These are phyloP conservation scores for Spea bombifrons DNA, from an alignment of 2,113 vertebrate genomes.

Conservation along the genomic window DNA sequence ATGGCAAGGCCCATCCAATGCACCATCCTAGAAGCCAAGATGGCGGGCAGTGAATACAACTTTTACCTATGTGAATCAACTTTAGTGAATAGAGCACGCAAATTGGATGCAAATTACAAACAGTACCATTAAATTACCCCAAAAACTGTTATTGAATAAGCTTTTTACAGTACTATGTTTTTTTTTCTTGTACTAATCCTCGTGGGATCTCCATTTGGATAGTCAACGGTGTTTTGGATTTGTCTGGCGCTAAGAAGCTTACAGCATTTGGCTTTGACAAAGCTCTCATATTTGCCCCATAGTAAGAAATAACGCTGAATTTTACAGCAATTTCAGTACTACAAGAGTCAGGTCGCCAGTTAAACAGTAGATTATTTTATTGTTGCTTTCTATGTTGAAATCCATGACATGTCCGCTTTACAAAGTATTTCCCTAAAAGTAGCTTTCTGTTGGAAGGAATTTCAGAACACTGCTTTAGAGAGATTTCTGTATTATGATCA, in stretches of 20 bases:
- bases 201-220: slow-evolving; percentile 21
- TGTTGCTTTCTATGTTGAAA: slow-evolving; percentile 7
- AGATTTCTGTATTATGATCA: slow-evolving; percentile 29
- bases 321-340: slow-evolving; percentile 1
- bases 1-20: no score
- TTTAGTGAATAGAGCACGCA: no score
- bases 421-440: slow-evolving; percentile 14
- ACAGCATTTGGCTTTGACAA: slow-evolving; percentile 20
- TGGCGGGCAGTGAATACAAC: no score
- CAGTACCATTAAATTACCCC: no score
- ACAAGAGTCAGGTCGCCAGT: neutral
- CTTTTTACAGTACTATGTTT: neutral
- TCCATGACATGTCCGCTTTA: slow-evolving; percentile 21
- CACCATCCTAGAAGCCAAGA: no score
- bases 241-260: slow-evolving; percentile 25
- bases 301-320: slow-evolving; percentile 28
- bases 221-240: slow-evolving; percentile 5
- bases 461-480: slow-evolving; percentile 11
- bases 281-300: slow-evolving; percentile 20
- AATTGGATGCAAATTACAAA: no score
- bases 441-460: neutral
- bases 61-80: no score
- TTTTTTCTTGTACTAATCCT: slow-evolving; percentile 1
- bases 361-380: slow-evolving; percentile 11
- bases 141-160: no score